These are phyloP conservation scores for Hoplias malabaricus DNA, from an alignment of 2,113 vertebrate genomes.

Conservation along the genomic window DNA sequence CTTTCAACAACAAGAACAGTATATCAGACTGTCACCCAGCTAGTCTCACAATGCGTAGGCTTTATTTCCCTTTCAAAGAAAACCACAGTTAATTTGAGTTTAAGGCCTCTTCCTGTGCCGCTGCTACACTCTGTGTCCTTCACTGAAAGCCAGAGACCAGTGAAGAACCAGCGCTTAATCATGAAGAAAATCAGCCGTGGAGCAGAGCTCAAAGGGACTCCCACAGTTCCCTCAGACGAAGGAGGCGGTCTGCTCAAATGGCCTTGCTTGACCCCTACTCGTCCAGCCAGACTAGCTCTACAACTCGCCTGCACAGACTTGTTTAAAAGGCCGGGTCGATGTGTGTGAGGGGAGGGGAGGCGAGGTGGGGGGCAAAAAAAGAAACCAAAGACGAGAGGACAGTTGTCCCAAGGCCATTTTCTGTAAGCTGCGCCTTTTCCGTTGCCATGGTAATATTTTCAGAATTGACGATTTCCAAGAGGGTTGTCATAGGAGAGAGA, in stretches of 20 bases:
- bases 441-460: slow-evolving; percentile 71
- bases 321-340: slow-evolving; percentile 3
- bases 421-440: slow-evolving; percentile 60
- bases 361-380: neutral
- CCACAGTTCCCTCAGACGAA: slow-evolving; percentile 9
- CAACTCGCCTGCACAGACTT: slow-evolving; percentile 13
- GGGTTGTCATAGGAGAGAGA: slow-evolving; percentile 62
- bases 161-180: slow-evolving; percentile 29
- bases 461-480: slow-evolving; percentile 66
- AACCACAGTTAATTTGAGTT: neutral
- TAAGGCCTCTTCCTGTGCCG: neutral
- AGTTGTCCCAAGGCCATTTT: slow-evolving; percentile 53
- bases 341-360: slow-evolving; percentile 24
- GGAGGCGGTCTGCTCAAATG: slow-evolving; percentile 29
- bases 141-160: slow-evolving; percentile 3
- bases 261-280: slow-evolving; percentile 47
- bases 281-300: slow-evolving; percentile 34
- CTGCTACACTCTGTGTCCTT: neutral
- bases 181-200: slow-evolving; percentile 14
- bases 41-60: neutral
- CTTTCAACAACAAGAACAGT: too few species aligned
- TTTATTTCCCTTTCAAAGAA: neutral
- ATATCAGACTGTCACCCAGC: neutral
- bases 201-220: slow-evolving; percentile 8
- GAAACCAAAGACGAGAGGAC: slow-evolving; percentile 32